Conservation (phyloP, 53 echinoderm and acorn worm genomes). For the Holothuria leucospilota region DNA sequence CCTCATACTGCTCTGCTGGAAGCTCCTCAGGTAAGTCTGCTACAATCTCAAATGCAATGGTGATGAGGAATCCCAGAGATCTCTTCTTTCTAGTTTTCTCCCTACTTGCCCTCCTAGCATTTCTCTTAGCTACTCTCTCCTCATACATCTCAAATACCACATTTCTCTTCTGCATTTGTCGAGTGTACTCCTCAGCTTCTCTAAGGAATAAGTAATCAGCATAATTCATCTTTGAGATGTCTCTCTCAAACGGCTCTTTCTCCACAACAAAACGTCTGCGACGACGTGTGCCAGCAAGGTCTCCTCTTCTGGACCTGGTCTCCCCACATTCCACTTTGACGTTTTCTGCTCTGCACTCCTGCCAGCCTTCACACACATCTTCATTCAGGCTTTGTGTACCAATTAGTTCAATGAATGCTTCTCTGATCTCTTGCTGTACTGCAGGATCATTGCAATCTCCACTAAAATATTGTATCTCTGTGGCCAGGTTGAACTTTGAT, state of each 20-base stretch:
- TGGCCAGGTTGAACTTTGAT: constrained; percentile 34
- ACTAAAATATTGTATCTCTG: constrained; percentile 67
- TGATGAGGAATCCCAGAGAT: neutral
- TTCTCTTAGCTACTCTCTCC: neutral
- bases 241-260: neutral
- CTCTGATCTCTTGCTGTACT: constrained; percentile 50
- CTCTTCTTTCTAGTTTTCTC: neutral
- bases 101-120: neutral
- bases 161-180: neutral
- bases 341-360: constrained; percentile 62
- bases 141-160: constrained; percentile 3
- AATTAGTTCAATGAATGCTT: constrained; percentile 49
- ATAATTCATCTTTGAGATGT: no score
- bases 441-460: constrained; percentile 65
- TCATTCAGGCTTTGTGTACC: neutral
- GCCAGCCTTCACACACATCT: constrained; percentile 52
- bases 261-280: constrained; percentile 9
- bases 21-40: constrained; percentile 1
- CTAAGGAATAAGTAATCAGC: constrained; percentile 6
- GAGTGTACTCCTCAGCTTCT: constrained; percentile 2
- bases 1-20: constrained; percentile 11
- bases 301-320: neutral
- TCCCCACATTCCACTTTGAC: constrained; percentile 69
- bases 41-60: neutral
- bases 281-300: constrained; percentile 1